Base-by-base conservation (phyloP, 2,888 invertebrate genomes). In the Himalopsyche anomala region DNA sequence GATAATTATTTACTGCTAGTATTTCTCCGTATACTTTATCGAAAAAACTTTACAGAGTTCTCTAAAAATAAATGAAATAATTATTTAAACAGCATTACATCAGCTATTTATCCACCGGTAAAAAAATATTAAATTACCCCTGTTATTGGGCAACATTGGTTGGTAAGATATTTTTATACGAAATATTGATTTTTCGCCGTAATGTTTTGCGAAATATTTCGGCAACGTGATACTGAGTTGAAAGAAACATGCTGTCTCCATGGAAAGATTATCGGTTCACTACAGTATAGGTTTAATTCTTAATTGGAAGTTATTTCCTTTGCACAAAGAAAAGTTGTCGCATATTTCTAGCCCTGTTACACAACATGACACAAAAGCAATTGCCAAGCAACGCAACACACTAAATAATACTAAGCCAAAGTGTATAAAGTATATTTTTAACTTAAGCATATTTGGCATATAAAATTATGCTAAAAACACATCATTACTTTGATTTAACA, bases 331-430 rank as follows among this genome's bases (percentile, higher is more conserved):
- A 62, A 19, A 11, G 4, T 28, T 62, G n/a, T 62, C 19, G 62
- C 62, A 28, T 62, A 62, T 62, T 62, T 28, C 19, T n/a, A 19
- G 19, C 62, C 62, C 28, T 62, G 28, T 62, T 62, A 62, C 62
- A 62, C 62, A 62, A 62, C 62, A 15, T 62, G 28, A 19, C 62
- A 62, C 56, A 62, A 62, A 62, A 62, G 9, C 62, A 62, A 62
- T 62, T 62, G 62, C 62, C 62, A 62, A 28, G 62, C 62, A 62
- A 62, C 62, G 62, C 62, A 62, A 62, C 62, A 62, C 62, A 62
- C 28, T 19, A 62, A 62, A 62, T 62, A 62, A 62, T 62, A 28
- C 19, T 15, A 19, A 56, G 56, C 5, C 56, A 56, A 56, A 56
- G 9, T 56, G 4, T 17, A 4, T 55, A 9, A 6, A n/a, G n/a